Evolutionary conservation across 2,113 vertebrate genomes (phyloP), one percentile per base, ranked within the genome.

Genomic region (Chlamydotis undulata): DNA sequence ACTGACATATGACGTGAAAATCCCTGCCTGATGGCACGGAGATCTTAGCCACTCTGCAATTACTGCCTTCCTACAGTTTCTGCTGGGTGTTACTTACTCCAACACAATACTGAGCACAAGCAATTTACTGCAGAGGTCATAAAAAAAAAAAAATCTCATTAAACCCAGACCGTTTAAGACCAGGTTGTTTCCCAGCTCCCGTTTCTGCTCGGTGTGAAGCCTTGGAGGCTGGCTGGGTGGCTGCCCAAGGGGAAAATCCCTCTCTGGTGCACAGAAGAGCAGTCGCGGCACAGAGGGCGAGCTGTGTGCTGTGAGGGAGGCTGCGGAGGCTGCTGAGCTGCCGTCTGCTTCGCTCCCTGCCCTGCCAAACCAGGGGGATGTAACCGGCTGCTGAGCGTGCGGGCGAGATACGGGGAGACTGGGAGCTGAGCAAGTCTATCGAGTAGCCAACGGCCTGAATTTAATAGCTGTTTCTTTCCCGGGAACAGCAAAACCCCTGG

Each of bases 81-180:
- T 94, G 86, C 89, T 0, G 49, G 65, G 76, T 90, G 60, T 94
- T 94, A 56, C 93, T 89, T 41, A 23, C 81, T 82, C 89, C 93
- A 41, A 41, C 86, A 82, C 91, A 92, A 89, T 92, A 31, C 83
- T 1, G 39, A 90, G 92, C 69, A 17, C 83, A 78, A 83, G 86
- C 92, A 97, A 95, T 94, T 97, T 91, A 92, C 90, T 14, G 45
- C 77, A 73, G 89, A 82, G 83, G 86, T 94, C 80, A 93, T 91
- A 49, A 95, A 93, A 78, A 74, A 71, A 81, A 81, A 92, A 90
- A 7, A 14, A 64, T 25, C 92, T 92, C 92, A 97, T 92, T 96
- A 96, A 96, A 90, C 60, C 63, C 68, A 56, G 73, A 73, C 61
- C 3, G 4, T 94, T 90, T 92, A 89, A 94, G 69, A 78, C 35